phyloP scores from a whole-genome alignment of 2,113 vertebrate species.

The Choloepus hoffmanni region DNA sequence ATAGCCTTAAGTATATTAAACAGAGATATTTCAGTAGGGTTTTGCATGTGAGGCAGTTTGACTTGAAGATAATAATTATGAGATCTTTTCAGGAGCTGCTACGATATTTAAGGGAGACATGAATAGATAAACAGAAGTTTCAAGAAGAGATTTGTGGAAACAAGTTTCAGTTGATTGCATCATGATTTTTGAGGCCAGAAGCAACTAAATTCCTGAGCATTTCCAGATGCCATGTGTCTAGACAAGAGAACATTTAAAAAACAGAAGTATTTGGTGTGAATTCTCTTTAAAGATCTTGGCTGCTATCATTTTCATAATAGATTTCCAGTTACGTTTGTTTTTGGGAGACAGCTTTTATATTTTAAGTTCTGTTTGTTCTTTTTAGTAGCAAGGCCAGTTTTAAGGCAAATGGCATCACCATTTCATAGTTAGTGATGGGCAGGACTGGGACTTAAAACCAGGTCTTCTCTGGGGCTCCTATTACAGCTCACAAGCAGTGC shows the following conservation, averaged over 20 bases:
- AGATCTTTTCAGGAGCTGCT: neutral
- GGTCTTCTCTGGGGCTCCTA: neutral
- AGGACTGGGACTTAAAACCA: neutral
- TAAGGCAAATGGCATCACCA: neutral
- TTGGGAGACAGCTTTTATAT: neutral
- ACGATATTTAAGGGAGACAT: neutral
- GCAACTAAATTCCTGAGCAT: constrained; percentile 53
- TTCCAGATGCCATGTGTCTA: constrained; percentile 66
- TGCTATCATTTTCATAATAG: constrained; percentile 27
- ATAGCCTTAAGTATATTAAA: neutral
- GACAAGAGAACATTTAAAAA: constrained; percentile 6
- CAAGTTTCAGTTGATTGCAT: constrained; percentile 63
- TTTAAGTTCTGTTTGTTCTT: constrained; percentile 24
- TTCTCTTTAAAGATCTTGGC: constrained; percentile 12
- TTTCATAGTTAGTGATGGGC: constrained; percentile 17
- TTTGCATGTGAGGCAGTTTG: neutral
- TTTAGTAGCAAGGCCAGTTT: constrained; percentile 24
- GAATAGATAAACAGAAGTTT: constrained; percentile 61
- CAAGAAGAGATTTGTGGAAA: constrained; percentile 47
- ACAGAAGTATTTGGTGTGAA: constrained; percentile 21
- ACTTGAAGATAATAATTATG: constrained; percentile 40
- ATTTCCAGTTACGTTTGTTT: constrained; percentile 60
- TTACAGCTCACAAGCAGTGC: neutral
- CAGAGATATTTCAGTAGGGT: neutral
- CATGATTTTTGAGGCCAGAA: constrained; percentile 61